Conservation (phyloP, 1,140 invertebrate species). For the Sarcophaga bullata region DNA sequence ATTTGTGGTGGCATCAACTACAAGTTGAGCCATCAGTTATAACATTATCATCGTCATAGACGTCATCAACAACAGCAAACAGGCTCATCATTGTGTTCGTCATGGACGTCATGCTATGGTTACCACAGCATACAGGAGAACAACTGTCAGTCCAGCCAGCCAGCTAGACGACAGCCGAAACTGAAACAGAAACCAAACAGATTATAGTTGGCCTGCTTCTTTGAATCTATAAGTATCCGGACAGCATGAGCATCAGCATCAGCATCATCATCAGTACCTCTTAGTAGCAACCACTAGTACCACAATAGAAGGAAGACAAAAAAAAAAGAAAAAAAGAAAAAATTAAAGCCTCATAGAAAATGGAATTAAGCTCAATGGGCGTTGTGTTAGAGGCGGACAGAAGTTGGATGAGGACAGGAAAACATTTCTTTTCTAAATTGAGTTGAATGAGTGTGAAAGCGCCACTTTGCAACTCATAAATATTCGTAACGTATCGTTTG, state of each 20-base stretch:
- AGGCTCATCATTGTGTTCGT: background rate
- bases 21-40: background rate
- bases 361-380: background rate
- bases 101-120: constrained; percentile 19
- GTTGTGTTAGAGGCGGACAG: constrained; percentile 15
- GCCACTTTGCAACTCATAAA: constrained; percentile 38
- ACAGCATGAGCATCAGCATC: background rate
- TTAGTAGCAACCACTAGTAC: background rate
- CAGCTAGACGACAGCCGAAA: background rate
- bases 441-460: constrained; percentile 35
- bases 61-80: background rate
- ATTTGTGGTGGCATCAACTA: background rate
- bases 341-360: background rate
- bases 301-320: background rate
- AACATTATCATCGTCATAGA: background rate
- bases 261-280: background rate
- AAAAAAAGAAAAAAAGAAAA: background rate
- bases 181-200: constrained; percentile 11
- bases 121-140: background rate
- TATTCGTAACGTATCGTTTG: constrained; percentile 37
- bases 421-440: constrained; percentile 25
- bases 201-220: constrained; percentile 22
- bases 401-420: too few species aligned
- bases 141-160: too few species aligned
- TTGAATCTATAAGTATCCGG: background rate